Base-by-base conservation (phyloP, 2,797 vertebrate species). In the Pampus argenteus region DNA sequence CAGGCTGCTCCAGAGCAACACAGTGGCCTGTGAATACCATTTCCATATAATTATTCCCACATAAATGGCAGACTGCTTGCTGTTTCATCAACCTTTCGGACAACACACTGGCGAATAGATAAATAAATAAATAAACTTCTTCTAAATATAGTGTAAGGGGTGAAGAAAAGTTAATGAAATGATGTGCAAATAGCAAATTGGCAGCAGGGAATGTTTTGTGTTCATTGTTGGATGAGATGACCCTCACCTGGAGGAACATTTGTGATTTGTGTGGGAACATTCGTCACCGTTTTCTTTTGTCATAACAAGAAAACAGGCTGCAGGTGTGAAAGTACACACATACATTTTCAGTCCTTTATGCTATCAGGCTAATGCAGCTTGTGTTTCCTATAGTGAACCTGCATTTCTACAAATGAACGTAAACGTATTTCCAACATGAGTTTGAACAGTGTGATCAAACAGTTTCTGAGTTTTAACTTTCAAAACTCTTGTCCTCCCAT, bases 21-120 rank as follows among this genome's bases (percentile, higher is more conserved):
- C 69, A 55, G 52, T 57, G 76, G 81, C 66, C 83, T 44, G 66
- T 82, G 87, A 93, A 92, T 85, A 69, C 70, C 69, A 92, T 92
- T 91, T 92, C 89, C 90, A 89, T 92, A 58, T 79, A 20, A 90
- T 92, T 88, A 91, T 74, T 79, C 36, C 64, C 1, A 22, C 78
- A 82, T 71, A 83, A 86, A 88, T 76, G 60, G 82, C 81, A 78
- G 65, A 54, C 83, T 23, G 50, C 62, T 81, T 3, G 71, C 85
- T 71, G 84, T 83, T 87, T 88, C 69, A 73, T 88, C 76, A 86
- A 88, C 87, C 80, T 84, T 81, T 76, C 48, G 47, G 70, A 66
- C 81, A 73, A 50, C 82, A 69, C 56, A 56, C 81, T 56, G 65
- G 64, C 26, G 76, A 71, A 67, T 20, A 72, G 69, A 84, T 70